Conservation (phyloP, 2,113 vertebrate genomes). For the Calyptomena viridis region DNA sequence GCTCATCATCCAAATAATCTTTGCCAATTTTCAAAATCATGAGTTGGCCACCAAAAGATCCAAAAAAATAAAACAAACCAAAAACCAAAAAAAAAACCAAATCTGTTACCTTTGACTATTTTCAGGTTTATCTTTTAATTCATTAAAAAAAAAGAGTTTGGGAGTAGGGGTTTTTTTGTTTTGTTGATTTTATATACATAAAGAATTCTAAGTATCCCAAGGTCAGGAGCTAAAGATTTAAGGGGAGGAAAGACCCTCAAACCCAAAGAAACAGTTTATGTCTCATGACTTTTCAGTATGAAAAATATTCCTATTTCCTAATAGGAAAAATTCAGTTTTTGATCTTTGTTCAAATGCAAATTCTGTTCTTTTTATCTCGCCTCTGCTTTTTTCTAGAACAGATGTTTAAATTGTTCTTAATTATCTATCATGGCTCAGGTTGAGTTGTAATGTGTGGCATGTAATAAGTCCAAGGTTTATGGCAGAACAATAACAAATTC, state of each 20-base stretch:
- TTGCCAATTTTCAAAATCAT: not conserved
- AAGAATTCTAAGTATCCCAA: not conserved
- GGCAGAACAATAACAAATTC: not conserved
- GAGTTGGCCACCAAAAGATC: not conserved
- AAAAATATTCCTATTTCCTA: not conserved
- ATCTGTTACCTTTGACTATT: not conserved
- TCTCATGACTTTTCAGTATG: not conserved
- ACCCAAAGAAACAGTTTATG: not conserved
- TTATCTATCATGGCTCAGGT: not conserved
- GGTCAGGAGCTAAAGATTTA: not conserved
- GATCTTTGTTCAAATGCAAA: not conserved
- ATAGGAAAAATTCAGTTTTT: not conserved
- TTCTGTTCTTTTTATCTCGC: not conserved
- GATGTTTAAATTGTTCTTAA: not conserved
- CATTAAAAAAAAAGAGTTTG: not conserved
- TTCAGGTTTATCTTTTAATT: not conserved
- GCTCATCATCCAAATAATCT: not conserved
- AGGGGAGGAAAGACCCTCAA: not conserved
- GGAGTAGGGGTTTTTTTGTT: fast-evolving
- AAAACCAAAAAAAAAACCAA: too few relatives aligned
- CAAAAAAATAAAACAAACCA: too few relatives aligned
- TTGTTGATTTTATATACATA: not conserved
- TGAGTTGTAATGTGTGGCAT: not conserved
- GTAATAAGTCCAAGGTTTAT: not conserved
- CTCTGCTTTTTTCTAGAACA: not conserved